Base-by-base conservation (phyloP, 2,113 vertebrate genomes). In the Poecilia latipinna region DNA sequence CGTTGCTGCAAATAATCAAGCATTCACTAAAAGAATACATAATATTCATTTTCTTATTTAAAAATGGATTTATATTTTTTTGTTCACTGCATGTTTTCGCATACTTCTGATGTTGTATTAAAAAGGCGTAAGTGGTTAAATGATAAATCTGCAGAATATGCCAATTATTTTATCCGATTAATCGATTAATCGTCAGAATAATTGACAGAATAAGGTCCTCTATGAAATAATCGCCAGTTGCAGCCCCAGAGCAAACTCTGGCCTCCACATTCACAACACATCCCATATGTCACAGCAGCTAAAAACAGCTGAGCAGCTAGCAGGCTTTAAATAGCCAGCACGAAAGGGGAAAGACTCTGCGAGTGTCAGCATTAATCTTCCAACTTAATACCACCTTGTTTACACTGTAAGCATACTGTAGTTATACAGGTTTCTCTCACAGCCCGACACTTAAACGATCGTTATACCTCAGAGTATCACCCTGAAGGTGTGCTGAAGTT, bases 281-380 rank as follows among this genome's bases (percentile, higher is more conserved):
- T 84, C 70, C 82, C 33, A 70, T 57, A 67, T 86, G 82, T 88
- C 90, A 87, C 77, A 57, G 78, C 39, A 62, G 78, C 76, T 82
- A 60, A 69, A 94, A 93, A 92, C 90, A 91, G 88, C 91, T 79
- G 87, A 90, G 87, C 87, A 61, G 72, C 70, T 70, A 74, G 69
- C 33, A 61, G 8, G 81, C 91, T 91, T 85, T 87, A 94, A 94
- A 94, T 95, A 87, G 87, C 68, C 77, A 84, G 84, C 86, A 76
- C 89, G 90, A 66, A 79, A 89, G 92, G 86, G 86, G 83, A 57
- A 78, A 90, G 75, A 77, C 89, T 92, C 92, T 78, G 54, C 65
- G 95, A 96, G 96, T 96, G 92, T 93, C 90, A 65, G 68, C n/a
- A 24, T 66, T 61, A 79, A 84, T 79, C 74, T 79, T 10, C 32